phyloP scores from a whole-genome alignment of 2,797 vertebrate genomes.

The Myotis vivesi region DNA sequence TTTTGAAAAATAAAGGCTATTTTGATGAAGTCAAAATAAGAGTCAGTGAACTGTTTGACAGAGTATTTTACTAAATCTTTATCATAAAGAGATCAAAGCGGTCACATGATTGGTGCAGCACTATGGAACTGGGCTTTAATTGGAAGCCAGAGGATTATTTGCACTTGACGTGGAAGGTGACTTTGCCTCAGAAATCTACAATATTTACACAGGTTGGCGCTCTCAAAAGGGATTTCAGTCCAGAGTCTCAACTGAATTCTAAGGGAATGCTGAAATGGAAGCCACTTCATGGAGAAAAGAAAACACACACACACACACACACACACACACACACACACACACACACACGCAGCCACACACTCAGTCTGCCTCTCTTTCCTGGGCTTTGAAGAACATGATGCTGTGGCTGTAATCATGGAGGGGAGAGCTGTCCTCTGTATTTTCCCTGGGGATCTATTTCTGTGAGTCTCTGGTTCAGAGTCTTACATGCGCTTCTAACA shows the following conservation, averaged over 20 bases:
- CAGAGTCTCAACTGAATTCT: neutral
- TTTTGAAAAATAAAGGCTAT: neutral
- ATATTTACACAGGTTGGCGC: neutral
- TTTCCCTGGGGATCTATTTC: neutral
- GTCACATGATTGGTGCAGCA: neutral
- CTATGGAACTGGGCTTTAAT: neutral
- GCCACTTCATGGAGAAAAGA: neutral
- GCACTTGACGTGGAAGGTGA: neutral
- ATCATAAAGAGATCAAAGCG: neutral
- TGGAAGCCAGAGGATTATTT: neutral
- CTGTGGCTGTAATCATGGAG: neutral
- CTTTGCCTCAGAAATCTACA: neutral
- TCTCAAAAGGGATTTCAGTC: neutral
- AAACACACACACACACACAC: neutral
- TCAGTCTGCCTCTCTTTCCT: neutral
- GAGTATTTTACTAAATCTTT: conserved; percentile 16
- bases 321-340: too few relatives aligned
- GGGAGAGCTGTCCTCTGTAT: neutral
- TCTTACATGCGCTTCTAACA: neutral
- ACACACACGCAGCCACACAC: too few relatives aligned
- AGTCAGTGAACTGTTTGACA: neutral
- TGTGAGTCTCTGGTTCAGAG: neutral
- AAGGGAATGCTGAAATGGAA: conserved; percentile 22
- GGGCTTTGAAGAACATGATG: neutral
- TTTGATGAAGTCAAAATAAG: conserved; percentile 33